phyloP scores from a whole-genome alignment of 2,113 vertebrate genomes.

The Lepidothrix coronata region DNA sequence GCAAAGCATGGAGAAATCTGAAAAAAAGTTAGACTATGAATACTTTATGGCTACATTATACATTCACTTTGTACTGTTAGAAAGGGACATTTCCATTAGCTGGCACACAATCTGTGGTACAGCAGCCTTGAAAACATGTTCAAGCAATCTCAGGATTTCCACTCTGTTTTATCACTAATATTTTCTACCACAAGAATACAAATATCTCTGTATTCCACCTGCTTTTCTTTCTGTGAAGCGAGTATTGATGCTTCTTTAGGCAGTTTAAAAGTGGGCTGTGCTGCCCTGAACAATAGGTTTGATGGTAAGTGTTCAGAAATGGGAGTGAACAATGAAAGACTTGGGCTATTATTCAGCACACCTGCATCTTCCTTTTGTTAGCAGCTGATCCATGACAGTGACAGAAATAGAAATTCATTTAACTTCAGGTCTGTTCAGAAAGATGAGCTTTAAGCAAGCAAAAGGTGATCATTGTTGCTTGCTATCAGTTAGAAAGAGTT shows the following conservation, averaged over 20 bases:
- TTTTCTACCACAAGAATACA: neutral
- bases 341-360: neutral
- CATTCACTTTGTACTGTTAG: neutral
- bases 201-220: neutral
- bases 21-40: neutral
- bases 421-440: neutral
- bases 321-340: neutral
- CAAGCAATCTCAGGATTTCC: neutral
- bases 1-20: neutral
- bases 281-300: neutral
- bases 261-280: neutral
- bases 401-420: neutral
- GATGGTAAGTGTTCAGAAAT: neutral
- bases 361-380: neutral
- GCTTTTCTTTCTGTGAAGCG: neutral
- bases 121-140: neutral
- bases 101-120: neutral
- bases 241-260: neutral
- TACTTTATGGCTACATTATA: neutral
- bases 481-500: neutral
- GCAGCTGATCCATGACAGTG: neutral
- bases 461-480: neutral
- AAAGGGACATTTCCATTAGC: neutral
- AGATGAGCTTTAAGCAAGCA: neutral
- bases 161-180: neutral